These are phyloP conservation scores for Campylomormyrus numenius DNA, from an alignment of 2,113 vertebrate genomes.

Conservation along the genomic window DNA sequence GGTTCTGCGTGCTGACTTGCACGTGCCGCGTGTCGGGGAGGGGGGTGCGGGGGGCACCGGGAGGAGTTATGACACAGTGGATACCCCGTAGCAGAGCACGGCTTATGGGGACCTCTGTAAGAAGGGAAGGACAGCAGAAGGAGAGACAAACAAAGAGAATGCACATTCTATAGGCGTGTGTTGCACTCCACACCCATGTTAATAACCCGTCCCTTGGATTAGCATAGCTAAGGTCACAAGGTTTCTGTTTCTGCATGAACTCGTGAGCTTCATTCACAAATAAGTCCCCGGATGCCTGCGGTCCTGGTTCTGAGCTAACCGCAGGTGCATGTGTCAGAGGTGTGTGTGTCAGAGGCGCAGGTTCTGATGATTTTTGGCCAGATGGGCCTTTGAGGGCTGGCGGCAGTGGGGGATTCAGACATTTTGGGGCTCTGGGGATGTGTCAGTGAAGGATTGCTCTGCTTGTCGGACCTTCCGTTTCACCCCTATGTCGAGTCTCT, in stretches of 20 bases:
- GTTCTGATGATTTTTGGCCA: conserved; percentile 53
- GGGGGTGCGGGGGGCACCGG: conserved; percentile 13
- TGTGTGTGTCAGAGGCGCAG: conserved; percentile 41
- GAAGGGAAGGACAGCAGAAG: neutral
- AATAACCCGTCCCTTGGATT: neutral
- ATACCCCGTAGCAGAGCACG: conserved; percentile 40
- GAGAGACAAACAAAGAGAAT: neutral
- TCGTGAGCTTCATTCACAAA: neutral
- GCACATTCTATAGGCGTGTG: neutral
- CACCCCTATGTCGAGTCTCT: neutral
- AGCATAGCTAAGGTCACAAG: neutral
- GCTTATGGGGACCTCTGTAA: neutral
- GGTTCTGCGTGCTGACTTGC: conserved; percentile 60
- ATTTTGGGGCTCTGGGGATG: conserved; percentile 12
- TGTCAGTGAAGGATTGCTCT: conserved; percentile 10
- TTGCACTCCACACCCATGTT: neutral
- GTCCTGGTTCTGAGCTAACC: neutral
- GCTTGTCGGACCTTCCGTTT: conserved; percentile 17
- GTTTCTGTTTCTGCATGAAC: neutral
- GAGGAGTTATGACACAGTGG: conserved; percentile 55
- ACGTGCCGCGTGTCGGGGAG: conserved; percentile 57
- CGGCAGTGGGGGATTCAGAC: conserved; percentile 10
- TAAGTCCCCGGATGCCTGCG: neutral
- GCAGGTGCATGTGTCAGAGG: conserved; percentile 23
- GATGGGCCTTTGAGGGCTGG: conserved; percentile 28